Evolutionary conservation across 2,888 invertebrate genomes (phyloP).

Genomic region (Tinea semifulvella): DNA sequence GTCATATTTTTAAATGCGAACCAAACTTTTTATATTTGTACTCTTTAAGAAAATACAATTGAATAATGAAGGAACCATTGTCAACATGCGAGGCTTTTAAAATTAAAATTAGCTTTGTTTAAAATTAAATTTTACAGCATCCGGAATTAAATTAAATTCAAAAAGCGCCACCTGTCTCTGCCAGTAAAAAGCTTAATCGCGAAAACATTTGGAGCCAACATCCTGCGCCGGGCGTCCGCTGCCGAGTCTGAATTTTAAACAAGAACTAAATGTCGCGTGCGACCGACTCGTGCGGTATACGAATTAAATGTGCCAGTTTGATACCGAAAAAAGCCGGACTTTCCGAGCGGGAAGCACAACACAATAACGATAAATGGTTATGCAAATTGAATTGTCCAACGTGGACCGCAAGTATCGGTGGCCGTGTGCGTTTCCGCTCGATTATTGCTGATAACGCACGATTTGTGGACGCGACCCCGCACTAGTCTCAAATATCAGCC

Average conservation of each 20-base stretch:
- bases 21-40: no score
- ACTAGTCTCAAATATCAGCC: constrained; percentile 24
- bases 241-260: constrained; percentile 28
- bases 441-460: constrained; percentile 36
- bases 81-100: no score
- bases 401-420: constrained; percentile 25
- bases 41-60: no score
- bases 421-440: constrained; percentile 31
- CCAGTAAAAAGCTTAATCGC: constrained; percentile 25
- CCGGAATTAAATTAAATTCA: neutral
- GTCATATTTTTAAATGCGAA: no score
- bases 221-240: constrained; percentile 18
- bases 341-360: constrained; percentile 22
- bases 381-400: constrained; percentile 42
- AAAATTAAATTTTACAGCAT: neutral
- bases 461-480: constrained; percentile 25
- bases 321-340: constrained; percentile 16
- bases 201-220: constrained; percentile 25
- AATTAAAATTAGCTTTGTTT: neutral
- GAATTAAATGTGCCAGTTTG: constrained; percentile 14
- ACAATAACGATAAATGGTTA: constrained; percentile 38
- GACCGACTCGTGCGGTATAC: constrained; percentile 10
- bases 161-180: constrained; percentile 19
- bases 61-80: no score
- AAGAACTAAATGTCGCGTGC: constrained; percentile 18